Base-by-base conservation (phyloP, 2,888 invertebrate genomes). In the Schizaphis graminum region DNA sequence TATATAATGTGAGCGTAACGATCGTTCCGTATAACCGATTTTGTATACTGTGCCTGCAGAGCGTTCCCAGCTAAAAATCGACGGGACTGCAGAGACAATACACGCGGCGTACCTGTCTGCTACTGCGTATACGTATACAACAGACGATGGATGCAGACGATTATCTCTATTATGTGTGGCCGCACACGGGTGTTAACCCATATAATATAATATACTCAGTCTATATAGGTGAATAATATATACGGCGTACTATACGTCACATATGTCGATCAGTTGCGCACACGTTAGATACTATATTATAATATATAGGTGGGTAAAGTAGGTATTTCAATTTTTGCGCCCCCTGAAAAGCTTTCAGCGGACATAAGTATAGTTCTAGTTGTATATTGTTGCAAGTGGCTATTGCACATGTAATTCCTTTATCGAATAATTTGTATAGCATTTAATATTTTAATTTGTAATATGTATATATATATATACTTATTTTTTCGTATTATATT, bases 1-100 rank as follows among this genome's bases (percentile, higher is more conserved):
- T 35, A 77, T 53, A 77, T 77, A 86, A 86, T 86, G 47, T 47
- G 47, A 86, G 86, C 86, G 47, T 86, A 86, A 86, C 86, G 86
- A 86, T 86, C 86, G 86, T 86, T 86, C 86, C 86, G 86, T 86
- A 77, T 77, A 86, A 86, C 86, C 86, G 86, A 86, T 86, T 86
- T 86, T 47, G 44, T 47, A 86, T 44, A 85, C 26, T 47, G 28
- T 16, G 86, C 28, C 28, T 44, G 86, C n/a, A 53, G 35, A 77
- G 35, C 88, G 88, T 88, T 88, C 88, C 53, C 49, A 28, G 88
- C 53, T 21, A 53, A 49, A 44, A 53, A 88, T 88, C 49, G 88
- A 88, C 35, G 49, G 49, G 21, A 35, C n/a, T 35, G 53, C n/a
- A 53, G 53, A n/a, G 35, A 88, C 53, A n/a, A 88, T 49, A 28